Percentiles rank a stretch among this genome's conserved stretches.
Evolutionary conservation across 2,888 invertebrate species (phyloP).

Genomic region (Hydroisotoma schaefferi): DNA sequence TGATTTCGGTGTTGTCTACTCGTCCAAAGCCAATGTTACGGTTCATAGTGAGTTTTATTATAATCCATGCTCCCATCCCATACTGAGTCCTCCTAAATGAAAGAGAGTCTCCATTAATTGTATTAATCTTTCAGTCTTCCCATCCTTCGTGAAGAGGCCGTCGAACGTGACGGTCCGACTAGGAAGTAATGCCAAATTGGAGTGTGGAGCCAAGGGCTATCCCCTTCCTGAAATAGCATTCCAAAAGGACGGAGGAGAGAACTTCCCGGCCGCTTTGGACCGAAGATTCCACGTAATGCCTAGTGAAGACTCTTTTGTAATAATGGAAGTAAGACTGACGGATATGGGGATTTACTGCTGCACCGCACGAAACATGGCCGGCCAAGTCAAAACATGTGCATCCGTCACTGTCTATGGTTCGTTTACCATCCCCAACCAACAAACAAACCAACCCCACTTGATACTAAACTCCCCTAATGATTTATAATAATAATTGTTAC

Average conservation of each 20-base stretch:
- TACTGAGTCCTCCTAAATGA: neutral
- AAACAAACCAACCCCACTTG: too few relatives aligned
- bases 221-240: constrained; percentile 84
- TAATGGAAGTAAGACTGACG: constrained; percentile 79
- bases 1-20: constrained; percentile 83
- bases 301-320: constrained; percentile 85
- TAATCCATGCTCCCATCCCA: too few relatives aligned
- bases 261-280: constrained; percentile 92
- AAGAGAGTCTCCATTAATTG: neutral
- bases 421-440: constrained; percentile 3
- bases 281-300: constrained; percentile 69
- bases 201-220: constrained; percentile 86
- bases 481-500: too few relatives aligned
- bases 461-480: too few relatives aligned
- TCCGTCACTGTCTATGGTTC: constrained; percentile 70
- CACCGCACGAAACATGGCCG: constrained; percentile 85
- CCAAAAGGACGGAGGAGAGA: constrained; percentile 87
- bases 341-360: constrained; percentile 93
- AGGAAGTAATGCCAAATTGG: constrained; percentile 79
- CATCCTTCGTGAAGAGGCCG: constrained; percentile 79
- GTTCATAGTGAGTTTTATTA: constrained; percentile 66
- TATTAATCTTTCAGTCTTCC: constrained; percentile 70
- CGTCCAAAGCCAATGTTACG: constrained; percentile 76
- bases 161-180: constrained; percentile 77
- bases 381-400: constrained; percentile 79